Evolutionary conservation across 37 sponge, comb jelly and placozoan species (phyloP), one percentile per base, ranked within the genome.

Genomic region (Ianthella basta): DNA sequence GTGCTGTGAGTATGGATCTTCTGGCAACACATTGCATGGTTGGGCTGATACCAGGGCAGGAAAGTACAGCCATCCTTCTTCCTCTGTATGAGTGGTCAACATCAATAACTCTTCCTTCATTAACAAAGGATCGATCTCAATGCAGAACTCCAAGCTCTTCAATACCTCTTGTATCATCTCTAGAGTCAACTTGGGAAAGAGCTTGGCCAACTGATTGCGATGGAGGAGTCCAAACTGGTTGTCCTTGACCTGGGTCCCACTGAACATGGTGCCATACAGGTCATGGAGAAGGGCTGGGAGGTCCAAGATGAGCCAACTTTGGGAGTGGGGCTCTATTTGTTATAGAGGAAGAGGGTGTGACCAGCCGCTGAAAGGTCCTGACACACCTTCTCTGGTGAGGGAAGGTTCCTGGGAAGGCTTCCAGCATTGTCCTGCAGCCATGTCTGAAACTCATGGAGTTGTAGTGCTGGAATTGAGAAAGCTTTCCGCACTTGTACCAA

Each of bases 141-240:
- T 30, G 34, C 70, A 69, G 33, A 69, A 32, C 3, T 69, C 70
- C 32, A 69, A 30, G 4, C 33, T 69, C 33, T 4, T 69, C 1
- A 69, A 33, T 6, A 69, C 29, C 1, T 69, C 8, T 18, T 30
- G 33, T 27, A 69, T 29, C 70, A 69, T 30, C 3, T 69, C 33
- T 4, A 3, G 33, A 29, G 10, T 6, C 33, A 69, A 18, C 34
- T 24, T 33, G 27, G 70, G 70, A 69, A 69, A 69, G 6, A 69
- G 34, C 18, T n/a, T 2, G 4, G 32, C 1, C 70, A 69, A 2
- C 29, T 69, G 18, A 1, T 2, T 16, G 34, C 70, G 4, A 13
- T 30, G 35, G 19, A 69, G 70, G 70, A 69, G 70, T 4, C 70
- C 70, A 69, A 69, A 69, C 34, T 69, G 32, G 34, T 69, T 35